Evolutionary conservation across 2,113 vertebrate species (phyloP).

Genomic region (Coreoperca whiteheadi): DNA sequence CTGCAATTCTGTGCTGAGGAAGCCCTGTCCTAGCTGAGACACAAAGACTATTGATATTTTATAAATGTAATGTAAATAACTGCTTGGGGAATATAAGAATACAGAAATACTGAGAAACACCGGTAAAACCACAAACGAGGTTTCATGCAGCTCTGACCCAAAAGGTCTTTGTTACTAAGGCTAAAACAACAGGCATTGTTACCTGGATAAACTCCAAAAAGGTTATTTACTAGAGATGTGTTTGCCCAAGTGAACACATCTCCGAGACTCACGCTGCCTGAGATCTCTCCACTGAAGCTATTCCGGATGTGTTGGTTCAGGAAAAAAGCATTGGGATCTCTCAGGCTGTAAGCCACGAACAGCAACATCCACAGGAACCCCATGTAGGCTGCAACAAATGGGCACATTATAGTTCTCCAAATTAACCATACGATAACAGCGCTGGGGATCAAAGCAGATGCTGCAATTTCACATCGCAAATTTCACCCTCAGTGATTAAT

Average conservation of each 20-base stretch:
- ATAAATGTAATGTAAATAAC: too few relatives aligned
- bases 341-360: constrained; percentile 90
- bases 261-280: constrained; percentile 77
- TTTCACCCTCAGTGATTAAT: not conserved
- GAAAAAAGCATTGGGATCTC: constrained; percentile 90
- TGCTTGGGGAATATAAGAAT: not conserved
- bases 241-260: constrained; percentile 91
- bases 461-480: not conserved
- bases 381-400: constrained; percentile 84
- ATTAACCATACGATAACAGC: not conserved
- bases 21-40: not conserved
- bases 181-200: not conserved
- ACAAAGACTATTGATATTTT: too few relatives aligned
- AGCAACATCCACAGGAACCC: constrained; percentile 94
- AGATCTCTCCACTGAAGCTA: constrained; percentile 85
- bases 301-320: constrained; percentile 89
- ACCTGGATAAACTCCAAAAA: constrained; percentile 91
- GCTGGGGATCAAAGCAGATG: not conserved
- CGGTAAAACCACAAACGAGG: not conserved
- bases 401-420: not conserved
- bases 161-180: not conserved
- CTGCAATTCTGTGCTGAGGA: not conserved
- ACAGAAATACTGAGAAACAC: not conserved
- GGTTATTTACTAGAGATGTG: constrained; percentile 86
- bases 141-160: not conserved